Conservation (phyloP, 1,140 invertebrate genomes). For the Platyura marginata region DNA sequence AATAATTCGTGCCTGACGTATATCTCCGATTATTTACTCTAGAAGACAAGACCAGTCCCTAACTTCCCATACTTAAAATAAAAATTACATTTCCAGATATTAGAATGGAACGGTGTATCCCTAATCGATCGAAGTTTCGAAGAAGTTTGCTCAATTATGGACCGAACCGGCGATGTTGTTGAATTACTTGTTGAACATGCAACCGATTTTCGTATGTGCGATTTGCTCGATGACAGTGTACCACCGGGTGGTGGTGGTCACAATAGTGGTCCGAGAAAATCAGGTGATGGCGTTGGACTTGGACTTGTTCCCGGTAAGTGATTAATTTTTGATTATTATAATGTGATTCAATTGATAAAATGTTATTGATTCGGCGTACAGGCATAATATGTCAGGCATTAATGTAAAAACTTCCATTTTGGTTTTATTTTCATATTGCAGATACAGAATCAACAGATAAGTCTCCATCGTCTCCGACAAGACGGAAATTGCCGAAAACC, state of each 20-base stretch:
- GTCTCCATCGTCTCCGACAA: conserved; percentile 66
- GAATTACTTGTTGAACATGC: conserved; percentile 67
- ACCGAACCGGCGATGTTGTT: conserved; percentile 57
- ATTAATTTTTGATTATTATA: conserved; percentile 1
- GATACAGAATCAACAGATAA: conserved; percentile 32
- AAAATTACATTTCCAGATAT: conserved; percentile 35
- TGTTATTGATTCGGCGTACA: not conserved
- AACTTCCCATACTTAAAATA: no score
- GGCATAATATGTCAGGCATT: not conserved
- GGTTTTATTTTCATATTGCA: no score
- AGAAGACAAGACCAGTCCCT: no score
- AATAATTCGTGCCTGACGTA: no score
- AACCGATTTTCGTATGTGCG: conserved; percentile 47
- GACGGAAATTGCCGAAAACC: conserved; percentile 84
- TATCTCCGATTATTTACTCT: no score
- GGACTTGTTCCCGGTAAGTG: conserved; percentile 23
- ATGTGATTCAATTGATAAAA: not conserved
- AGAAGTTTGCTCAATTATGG: conserved; percentile 71
- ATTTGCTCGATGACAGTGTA: conserved; percentile 35
- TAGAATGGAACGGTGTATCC: conserved; percentile 70
- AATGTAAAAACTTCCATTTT: not conserved
- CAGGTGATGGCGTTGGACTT: conserved; percentile 17
- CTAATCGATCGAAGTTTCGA: conserved; percentile 79
- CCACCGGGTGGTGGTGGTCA: conserved; percentile 18
- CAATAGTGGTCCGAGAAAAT: conserved; percentile 13